These are phyloP conservation scores for Gorilla gorilla DNA, from an alignment of 2,113 vertebrate genomes.

Conservation along the genomic window DNA sequence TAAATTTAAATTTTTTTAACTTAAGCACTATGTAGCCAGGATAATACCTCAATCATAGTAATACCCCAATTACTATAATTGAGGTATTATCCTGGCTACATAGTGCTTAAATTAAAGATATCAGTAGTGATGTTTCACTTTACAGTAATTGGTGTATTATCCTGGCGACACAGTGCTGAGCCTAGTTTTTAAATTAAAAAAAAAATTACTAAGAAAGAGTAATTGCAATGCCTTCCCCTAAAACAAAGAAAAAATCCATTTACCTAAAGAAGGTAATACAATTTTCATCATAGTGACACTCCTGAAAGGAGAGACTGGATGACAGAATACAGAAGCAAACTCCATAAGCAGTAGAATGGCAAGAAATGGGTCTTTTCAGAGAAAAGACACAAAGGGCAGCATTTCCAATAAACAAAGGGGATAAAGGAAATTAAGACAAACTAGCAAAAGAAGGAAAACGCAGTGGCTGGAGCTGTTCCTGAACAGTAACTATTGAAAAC, in stretches of 20 bases:
- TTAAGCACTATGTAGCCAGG: no score
- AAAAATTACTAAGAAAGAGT: neutral
- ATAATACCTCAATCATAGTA: no score
- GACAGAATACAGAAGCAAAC: neutral
- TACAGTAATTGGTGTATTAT: neutral
- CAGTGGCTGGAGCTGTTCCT: neutral
- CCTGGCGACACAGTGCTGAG: neutral
- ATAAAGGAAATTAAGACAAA: neutral
- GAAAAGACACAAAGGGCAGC: neutral
- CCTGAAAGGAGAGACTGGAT: neutral
- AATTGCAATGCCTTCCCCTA: neutral
- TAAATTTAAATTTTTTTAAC: no score
- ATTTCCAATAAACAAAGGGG: neutral
- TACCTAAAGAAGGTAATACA: constrained; percentile 14
- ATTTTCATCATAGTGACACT: neutral
- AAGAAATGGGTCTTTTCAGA: constrained; percentile 5
- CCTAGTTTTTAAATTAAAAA: neutral
- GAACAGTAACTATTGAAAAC: neutral
- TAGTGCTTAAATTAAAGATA: no score
- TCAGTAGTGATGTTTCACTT: neutral
- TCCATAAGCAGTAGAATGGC: neutral
- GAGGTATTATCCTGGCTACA: no score
- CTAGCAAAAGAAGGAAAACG: neutral
- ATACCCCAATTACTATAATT: no score
- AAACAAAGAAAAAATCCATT: constrained; percentile 42